Evolutionary conservation across 2,888 invertebrate species (phyloP).

Genomic region (Abrostola triplasia): DNA sequence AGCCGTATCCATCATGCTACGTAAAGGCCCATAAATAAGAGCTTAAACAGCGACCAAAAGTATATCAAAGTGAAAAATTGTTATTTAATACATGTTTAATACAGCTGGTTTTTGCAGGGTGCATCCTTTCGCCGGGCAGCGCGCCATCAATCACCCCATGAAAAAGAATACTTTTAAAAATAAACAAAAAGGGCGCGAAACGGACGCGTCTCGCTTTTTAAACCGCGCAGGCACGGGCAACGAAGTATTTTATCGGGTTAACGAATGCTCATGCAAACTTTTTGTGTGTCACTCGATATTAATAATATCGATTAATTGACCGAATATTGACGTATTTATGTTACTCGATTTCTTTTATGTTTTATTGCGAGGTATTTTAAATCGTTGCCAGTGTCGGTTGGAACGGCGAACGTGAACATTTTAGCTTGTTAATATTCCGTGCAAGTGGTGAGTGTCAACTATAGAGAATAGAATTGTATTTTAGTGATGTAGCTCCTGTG

Average conservation of each 20-base stretch:
- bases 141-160: constrained; percentile 74
- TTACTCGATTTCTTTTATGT: constrained; percentile 32
- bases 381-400: constrained; percentile 11
- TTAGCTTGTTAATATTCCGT: constrained; percentile 29
- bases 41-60: constrained; percentile 54
- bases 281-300: constrained; percentile 59
- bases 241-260: constrained; percentile 65
- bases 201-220: constrained; percentile 58
- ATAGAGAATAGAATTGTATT: constrained; percentile 32
- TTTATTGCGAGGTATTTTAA: constrained; percentile 5
- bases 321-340: constrained; percentile 56
- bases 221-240: constrained; percentile 60
- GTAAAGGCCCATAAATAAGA: constrained; percentile 49
- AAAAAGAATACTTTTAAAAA: constrained; percentile 67
- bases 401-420: constrained; percentile 26
- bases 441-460: constrained; percentile 16
- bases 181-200: constrained; percentile 68
- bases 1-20: constrained; percentile 5
- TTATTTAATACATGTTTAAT: constrained; percentile 80
- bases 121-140: constrained; percentile 63
- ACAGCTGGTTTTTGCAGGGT: constrained; percentile 69
- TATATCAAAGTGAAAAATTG: constrained; percentile 80
- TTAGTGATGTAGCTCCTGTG: constrained; percentile 33
- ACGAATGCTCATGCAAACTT: constrained; percentile 45
- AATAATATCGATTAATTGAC: constrained; percentile 63